Evolutionary conservation across 2,888 invertebrate species (phyloP), one percentile per base, ranked within the genome.

Genomic region (Synanthedon andrenaeformis): DNA sequence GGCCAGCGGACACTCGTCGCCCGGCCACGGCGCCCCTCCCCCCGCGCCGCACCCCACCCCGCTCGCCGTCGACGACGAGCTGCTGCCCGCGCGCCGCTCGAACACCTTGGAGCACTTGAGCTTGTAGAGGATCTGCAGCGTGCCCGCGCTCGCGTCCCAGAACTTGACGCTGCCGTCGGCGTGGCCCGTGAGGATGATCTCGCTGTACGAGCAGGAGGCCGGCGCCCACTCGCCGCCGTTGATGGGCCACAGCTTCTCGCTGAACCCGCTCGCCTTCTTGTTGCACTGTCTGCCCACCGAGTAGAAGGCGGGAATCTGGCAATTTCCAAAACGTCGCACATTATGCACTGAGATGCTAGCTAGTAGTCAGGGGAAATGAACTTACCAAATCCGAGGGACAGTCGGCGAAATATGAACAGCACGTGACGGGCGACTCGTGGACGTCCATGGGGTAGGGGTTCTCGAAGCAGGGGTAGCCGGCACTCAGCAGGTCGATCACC

Each of bases 371-470:
- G 8, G 28, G 28, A 8, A 8, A 8, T 35, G 10, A n/a, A 45
- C n/a, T 45, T 52, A 99, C 97, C 77, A 99, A 90, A 87, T 99
- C 99, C 57, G 96, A 95, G 50, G 99, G 98, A 82, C 98, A 99
- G 89, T 99, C 98, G 55, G 98, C 97, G 79, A 98, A 92, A 90
- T 99, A 99, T 57, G 94, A 92, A 83, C 98, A 96, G 87, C 96
- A 96, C 55, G 99, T 99, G 72, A 99, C 98, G 19, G 98, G 96
- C 53, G 98, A 97, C 89, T 99, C 99, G 89, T 99, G 99, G 65
- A 99, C 91, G 88, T 99, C 99, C 98, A 99, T 98, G 59, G 99
- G 97, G 89, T 99, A 99, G 50, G 99, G 99, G 89, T 98, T 98
- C 88, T 99, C 98, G 89, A 98, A 96, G 87, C 98, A 97, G 23